A percentile compares a stretch with the other conserved stretches of the same genome.
These are phyloP conservation scores for Pachyseris speciosa DNA, from an alignment of 64 coral and sea anemone genomes.

Conservation along the genomic window DNA sequence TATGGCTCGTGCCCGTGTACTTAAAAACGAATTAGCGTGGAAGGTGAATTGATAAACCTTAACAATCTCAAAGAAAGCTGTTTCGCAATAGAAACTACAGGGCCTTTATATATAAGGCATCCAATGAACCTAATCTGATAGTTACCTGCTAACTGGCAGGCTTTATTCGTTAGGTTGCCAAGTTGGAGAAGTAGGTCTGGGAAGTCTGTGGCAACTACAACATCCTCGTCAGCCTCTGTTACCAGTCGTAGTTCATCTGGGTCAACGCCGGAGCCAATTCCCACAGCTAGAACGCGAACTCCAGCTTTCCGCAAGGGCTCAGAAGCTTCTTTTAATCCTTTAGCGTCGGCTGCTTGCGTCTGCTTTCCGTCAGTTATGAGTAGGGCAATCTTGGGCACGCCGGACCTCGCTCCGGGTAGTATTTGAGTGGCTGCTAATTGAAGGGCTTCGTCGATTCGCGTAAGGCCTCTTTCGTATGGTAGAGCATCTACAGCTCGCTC, in stretches of 20 bases:
- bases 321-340: background rate
- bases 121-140: background rate
- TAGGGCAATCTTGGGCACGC: slow-evolving; percentile 55
- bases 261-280: slow-evolving; percentile 56
- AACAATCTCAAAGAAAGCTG: too few relatives aligned
- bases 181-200: slow-evolving; percentile 51
- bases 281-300: slow-evolving; percentile 68
- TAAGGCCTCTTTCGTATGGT: background rate
- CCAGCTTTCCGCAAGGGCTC: slow-evolving; percentile 36
- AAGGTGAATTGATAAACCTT: too few relatives aligned
- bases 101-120: too few relatives aligned
- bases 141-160: background rate
- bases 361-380: slow-evolving; percentile 71
- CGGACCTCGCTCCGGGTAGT: background rate
- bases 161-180: background rate
- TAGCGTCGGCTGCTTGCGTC: slow-evolving; percentile 21
- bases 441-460: slow-evolving; percentile 32
- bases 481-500: slow-evolving; percentile 22
- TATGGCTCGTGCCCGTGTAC: too few relatives aligned
- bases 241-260: slow-evolving; percentile 59
- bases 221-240: slow-evolving; percentile 67
- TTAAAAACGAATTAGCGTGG: too few relatives aligned
- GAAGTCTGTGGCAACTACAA: slow-evolving; percentile 69
- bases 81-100: too few relatives aligned
- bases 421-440: slow-evolving; percentile 18